Base-by-base conservation (phyloP, 1,140 invertebrate species). In the Drosophila simulans region DNA sequence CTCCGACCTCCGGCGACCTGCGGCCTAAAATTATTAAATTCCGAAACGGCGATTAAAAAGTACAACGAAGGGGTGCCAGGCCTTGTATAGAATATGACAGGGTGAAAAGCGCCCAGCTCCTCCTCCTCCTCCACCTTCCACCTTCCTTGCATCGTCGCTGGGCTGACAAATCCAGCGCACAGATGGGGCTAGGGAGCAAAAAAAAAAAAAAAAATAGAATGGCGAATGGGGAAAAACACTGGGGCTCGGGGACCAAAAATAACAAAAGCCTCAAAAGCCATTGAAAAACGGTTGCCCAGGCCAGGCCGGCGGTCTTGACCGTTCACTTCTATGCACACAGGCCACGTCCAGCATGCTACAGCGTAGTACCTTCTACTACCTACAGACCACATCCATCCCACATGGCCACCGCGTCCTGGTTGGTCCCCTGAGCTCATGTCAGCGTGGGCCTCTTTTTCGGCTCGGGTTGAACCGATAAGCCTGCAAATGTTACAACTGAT, bases 21-120 rank as follows among this genome's bases (percentile, higher is more conserved):
- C 80, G 63, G 78, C 75, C 78, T 83, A 79, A 84, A 80, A 71
- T 84, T 84, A 83, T 83, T 83, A 83, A 83, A 82, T 82, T 81
- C 57, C 60, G 46, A 45, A 53, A 64, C 81, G 48, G 46, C 68
- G 80, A 82, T 82, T 82, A 74, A 74, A 82, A 76, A 52, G 45
- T 39, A 60, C 25, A 51, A 68, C 48, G 66, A 43, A 52, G 39
- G 15, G 15, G 31, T 40, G 34, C 13, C 31, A 22, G 15, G 4
- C 15, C 17, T 35, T 12, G 12, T 46, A 42, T 22, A 27, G 46
- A 56, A 45, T 43, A 8, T 45, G 17, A 20, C 42, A 45, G 42
- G 17, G 42, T 54, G 35, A 54, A 57, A 60, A 60, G 51, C 46
- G 2, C 8, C 13, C 31, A 2, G 7, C 27, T 7, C 27, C 7